Evolutionary conservation across 2,888 invertebrate species (phyloP).

Genomic region (Eupithecia pulchellata): DNA sequence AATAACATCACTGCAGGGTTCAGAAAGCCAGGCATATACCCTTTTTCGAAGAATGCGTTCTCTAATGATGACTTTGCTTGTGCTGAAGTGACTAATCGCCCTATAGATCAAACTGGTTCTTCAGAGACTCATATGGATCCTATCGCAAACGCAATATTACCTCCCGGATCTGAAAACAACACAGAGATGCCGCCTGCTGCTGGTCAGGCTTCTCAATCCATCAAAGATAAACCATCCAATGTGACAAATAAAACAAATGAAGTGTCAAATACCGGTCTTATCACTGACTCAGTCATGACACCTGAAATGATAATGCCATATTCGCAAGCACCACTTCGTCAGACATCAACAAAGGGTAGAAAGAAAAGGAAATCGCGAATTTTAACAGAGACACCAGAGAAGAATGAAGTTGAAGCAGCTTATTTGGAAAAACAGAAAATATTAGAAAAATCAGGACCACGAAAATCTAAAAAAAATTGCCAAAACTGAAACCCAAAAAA

Average conservation of each 20-base stretch:
- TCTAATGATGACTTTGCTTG: too few relatives aligned
- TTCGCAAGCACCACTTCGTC: neutral
- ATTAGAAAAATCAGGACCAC: neutral
- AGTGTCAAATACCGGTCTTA: neutral
- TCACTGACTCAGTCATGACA: neutral
- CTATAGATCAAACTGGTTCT: too few relatives aligned
- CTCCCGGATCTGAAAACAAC: too few relatives aligned
- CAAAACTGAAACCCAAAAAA: neutral
- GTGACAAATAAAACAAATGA: neutral
- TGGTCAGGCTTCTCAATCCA: too few relatives aligned
- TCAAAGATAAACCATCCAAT: neutral
- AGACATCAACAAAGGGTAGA: neutral
- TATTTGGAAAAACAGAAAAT: neutral
- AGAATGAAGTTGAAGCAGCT: neutral
- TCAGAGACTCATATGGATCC: too few relatives aligned
- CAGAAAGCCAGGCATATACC: too few relatives aligned
- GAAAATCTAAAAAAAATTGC: neutral
- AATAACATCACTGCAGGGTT: too few relatives aligned
- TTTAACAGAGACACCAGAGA: neutral
- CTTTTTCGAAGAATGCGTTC: too few relatives aligned
- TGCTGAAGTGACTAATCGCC: too few relatives aligned
- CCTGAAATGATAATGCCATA: neutral
- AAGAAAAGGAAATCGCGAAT: neutral
- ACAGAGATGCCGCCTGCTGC: too few relatives aligned
- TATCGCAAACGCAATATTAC: too few relatives aligned